Percentiles rank a stretch among this genome's conserved stretches.
phyloP scores from a whole-genome alignment of 2,797 vertebrate species.

The Tapirus indicus region DNA sequence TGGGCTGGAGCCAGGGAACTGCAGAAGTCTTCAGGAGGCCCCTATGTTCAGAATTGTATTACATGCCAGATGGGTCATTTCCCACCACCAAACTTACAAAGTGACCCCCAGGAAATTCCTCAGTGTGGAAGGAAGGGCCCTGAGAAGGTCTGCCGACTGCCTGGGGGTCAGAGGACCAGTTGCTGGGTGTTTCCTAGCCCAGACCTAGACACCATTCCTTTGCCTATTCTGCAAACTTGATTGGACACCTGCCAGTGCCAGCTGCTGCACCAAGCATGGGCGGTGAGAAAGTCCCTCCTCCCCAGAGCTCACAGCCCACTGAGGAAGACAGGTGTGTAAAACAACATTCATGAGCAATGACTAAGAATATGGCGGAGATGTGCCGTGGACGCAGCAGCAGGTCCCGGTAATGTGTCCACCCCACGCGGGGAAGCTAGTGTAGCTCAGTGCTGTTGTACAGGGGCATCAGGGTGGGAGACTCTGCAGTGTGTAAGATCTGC shows the following conservation, averaged over 20 bases:
- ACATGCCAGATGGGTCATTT: background rate
- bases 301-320: background rate
- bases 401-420: background rate
- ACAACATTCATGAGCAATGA: accelerated
- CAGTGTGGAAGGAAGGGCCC: background rate
- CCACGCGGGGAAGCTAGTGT: accelerated
- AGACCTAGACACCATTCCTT: background rate
- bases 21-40: background rate
- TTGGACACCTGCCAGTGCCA: background rate
- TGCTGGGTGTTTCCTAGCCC: background rate
- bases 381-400: background rate
- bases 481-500: background rate
- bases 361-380: background rate
- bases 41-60: background rate
- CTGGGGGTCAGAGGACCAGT: background rate
- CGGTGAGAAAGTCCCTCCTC: background rate
- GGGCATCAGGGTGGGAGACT: background rate
- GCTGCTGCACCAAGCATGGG: background rate
- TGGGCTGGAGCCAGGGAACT: background rate
- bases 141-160: background rate
- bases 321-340: background rate
- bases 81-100: background rate
- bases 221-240: background rate
- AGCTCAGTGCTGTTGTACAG: background rate
- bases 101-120: background rate